Evolutionary conservation across 1,140 invertebrate species (phyloP), one percentile per base, ranked within the genome.

Genomic region (Aphelenchoides fujianensis): DNA sequence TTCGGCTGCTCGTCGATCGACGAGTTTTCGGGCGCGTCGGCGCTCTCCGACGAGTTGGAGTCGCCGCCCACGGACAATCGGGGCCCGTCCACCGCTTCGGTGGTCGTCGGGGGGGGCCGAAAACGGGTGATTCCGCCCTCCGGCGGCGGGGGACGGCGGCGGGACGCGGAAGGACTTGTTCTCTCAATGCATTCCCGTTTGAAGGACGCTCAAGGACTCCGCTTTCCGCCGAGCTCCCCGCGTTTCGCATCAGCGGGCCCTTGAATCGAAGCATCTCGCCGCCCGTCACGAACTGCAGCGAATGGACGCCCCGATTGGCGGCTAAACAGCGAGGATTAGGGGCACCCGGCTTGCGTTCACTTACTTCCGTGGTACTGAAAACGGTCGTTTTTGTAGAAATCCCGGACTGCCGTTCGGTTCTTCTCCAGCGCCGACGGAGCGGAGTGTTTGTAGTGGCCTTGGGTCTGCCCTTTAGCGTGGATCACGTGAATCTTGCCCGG

Each of bases 301-400:
- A 19, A 12, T 66, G 63, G 32, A 66, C 63, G 16, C 63, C 63
- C 12, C 63, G 63, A 66, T 66, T 66, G 23, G 31, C 16, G 12
- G 12, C 63, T 66, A 55, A 66, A 32, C 1, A 37, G n/a, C 31
- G n/a, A 36, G 36, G 36, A 36, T 37, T 1, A 23, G 23, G 53
- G 53, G 23, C 30, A 35, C 36, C n/a, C 31, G 30, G 53, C 12
- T 16, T 66, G n/a, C 1, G 28, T 1, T 36, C 23, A 66, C 23
- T 34, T 48, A 77, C 73, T 54, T 36, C 75, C 75, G 34, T 76
- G 75, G 69, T 76, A 76, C 52, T 71, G 74, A 66, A 63, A 76
- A 52, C 70, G 72, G 28, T 79, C 68, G 52, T 68, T 55, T 23
- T 55, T 30, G 52, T 76, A 76, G 55, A 76, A 76, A 52, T 76